Evolutionary conservation across 1,140 invertebrate genomes (phyloP).

Genomic region (Tetragonula clypearis): DNA sequence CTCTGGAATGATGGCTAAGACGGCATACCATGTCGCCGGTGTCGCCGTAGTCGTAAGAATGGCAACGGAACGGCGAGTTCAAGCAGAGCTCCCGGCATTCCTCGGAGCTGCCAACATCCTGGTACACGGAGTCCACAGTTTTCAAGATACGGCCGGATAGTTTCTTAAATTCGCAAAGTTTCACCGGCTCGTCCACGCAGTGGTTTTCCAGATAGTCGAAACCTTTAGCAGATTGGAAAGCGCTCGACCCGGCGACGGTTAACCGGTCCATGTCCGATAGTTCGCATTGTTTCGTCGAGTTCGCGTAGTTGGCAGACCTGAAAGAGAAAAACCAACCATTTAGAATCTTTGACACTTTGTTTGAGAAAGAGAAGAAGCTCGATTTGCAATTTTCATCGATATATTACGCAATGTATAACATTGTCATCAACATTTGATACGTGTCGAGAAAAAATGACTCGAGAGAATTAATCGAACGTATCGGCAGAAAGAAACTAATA

Average conservation of each 20-base stretch:
- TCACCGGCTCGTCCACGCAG: slow-evolving; percentile 94
- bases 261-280: slow-evolving; percentile 95
- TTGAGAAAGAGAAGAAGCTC: not conserved
- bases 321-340: slow-evolving; percentile 71
- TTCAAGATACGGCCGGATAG: slow-evolving; percentile 93
- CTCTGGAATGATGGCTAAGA: slow-evolving; percentile 93
- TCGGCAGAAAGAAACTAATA: too few relatives aligned
- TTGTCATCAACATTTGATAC: too few relatives aligned
- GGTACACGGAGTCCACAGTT: slow-evolving; percentile 96
- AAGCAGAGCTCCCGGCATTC: slow-evolving; percentile 94
- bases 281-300: slow-evolving; percentile 91
- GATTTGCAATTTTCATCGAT: too few relatives aligned
- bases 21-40: slow-evolving; percentile 96
- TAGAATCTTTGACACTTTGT: not conserved
- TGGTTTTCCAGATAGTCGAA: slow-evolving; percentile 95
- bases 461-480: too few relatives aligned
- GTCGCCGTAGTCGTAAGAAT: slow-evolving; percentile 96
- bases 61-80: slow-evolving; percentile 92
- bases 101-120: slow-evolving; percentile 92
- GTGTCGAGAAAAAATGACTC: too few relatives aligned
- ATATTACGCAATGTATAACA: too few relatives aligned
- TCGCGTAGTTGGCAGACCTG: slow-evolving; percentile 95
- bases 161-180: slow-evolving; percentile 96
- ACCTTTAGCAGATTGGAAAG: slow-evolving; percentile 87
- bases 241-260: slow-evolving; percentile 89